phyloP scores from a whole-genome alignment of 2,797 vertebrate genomes.

The Amniataba percoides region DNA sequence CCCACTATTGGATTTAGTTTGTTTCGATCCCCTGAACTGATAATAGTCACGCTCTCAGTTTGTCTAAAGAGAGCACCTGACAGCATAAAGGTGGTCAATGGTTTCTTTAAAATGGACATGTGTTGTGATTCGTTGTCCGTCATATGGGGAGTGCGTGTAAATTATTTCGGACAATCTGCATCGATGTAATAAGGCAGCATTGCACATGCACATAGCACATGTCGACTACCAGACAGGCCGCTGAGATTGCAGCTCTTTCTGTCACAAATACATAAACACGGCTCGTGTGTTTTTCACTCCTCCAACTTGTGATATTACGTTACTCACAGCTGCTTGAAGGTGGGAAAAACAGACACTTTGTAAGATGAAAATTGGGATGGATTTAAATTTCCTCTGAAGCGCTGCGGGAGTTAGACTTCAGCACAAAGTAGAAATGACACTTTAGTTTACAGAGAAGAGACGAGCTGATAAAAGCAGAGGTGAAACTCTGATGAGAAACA shows the following conservation, averaged over 20 bases:
- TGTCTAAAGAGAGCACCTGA: conserved; percentile 13
- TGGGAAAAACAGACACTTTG: conserved; percentile 28
- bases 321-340: conserved; percentile 21
- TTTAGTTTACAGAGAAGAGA: conserved; percentile 13
- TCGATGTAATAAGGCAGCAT: conserved; percentile 20
- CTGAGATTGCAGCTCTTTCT: background rate
- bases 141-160: background rate
- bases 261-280: background rate
- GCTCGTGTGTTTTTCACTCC: conserved; percentile 4
- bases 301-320: conserved; percentile 12
- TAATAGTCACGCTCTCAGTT: background rate
- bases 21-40: conserved; percentile 35
- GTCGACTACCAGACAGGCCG: conserved; percentile 25
- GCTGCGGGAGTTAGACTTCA: background rate
- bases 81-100: conserved; percentile 32
- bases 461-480: conserved; percentile 7
- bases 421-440: conserved; percentile 15
- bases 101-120: conserved; percentile 12
- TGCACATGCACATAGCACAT: no score
- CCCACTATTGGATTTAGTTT: background rate
- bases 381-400: conserved; percentile 11
- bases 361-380: conserved; percentile 7
- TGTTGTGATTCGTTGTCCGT: conserved; percentile 15
- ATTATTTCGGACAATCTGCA: conserved; percentile 7
- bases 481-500: conserved; percentile 7